phyloP scores from a whole-genome alignment of 2,797 vertebrate species.

The Oreortyx pictus region DNA sequence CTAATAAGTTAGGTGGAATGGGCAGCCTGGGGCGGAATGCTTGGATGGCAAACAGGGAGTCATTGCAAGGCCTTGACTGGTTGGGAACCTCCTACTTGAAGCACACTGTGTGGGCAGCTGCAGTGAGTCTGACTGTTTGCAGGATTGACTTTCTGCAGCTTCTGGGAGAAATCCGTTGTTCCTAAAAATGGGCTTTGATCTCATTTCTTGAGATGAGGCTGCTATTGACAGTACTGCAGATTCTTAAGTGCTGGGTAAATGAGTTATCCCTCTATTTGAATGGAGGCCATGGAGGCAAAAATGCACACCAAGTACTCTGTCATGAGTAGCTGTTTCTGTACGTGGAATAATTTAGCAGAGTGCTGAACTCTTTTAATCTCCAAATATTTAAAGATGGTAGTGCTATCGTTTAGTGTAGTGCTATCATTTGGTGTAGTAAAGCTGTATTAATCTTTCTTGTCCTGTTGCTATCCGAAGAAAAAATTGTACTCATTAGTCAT shows the following conservation, averaged over 20 bases:
- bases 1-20: fast-evolving
- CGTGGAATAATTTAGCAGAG: background rate
- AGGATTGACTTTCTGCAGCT: background rate
- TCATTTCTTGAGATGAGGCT: background rate
- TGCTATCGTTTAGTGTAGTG: background rate
- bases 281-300: background rate
- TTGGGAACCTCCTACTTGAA: background rate
- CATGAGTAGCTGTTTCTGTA: background rate
- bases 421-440: background rate
- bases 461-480: background rate
- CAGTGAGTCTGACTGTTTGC: background rate
- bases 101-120: background rate
- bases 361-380: background rate
- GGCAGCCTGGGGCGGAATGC: background rate
- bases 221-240: background rate
- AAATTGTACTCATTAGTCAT: background rate
- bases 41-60: background rate
- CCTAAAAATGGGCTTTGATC: background rate
- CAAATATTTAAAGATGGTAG: background rate
- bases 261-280: background rate
- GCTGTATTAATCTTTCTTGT: background rate
- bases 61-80: background rate
- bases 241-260: background rate
- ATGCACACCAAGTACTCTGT: background rate
- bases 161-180: background rate